Conservation (phyloP, 2,888 invertebrate species). For the Xestia ashworthii region DNA sequence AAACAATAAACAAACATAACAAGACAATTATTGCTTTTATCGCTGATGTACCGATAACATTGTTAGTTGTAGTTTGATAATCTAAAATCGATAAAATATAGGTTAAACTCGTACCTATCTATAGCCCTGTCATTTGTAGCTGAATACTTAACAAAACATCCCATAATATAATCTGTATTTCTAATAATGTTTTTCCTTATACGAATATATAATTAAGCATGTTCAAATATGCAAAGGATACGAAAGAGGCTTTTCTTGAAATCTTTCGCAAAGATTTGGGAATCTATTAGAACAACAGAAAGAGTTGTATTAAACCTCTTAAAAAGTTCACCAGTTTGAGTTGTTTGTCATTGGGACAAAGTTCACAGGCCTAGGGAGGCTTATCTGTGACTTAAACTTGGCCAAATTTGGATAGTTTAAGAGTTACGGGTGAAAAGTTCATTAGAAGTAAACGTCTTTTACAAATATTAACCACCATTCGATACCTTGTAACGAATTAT, state of each 20-base stretch:
- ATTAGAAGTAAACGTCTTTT: slow-evolving; percentile 54
- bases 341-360: slow-evolving; percentile 68
- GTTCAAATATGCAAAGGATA: slow-evolving; percentile 55
- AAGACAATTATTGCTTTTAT: slow-evolving; percentile 50
- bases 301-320: slow-evolving; percentile 65
- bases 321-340: slow-evolving; percentile 60
- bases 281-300: slow-evolving; percentile 65
- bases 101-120: neutral
- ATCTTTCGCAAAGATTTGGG: slow-evolving; percentile 52
- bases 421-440: slow-evolving; percentile 65
- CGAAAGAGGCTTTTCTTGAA: slow-evolving; percentile 49
- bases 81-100: slow-evolving; percentile 29
- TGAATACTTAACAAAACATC: slow-evolving; percentile 15
- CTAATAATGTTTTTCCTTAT: slow-evolving; percentile 34
- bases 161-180: slow-evolving; percentile 18
- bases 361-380: slow-evolving; percentile 56
- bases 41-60: slow-evolving; percentile 43
- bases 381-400: slow-evolving; percentile 65
- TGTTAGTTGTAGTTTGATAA: slow-evolving; percentile 34
- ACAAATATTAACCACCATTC: slow-evolving; percentile 50
- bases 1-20: slow-evolving; percentile 45
- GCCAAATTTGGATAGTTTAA: slow-evolving; percentile 66
- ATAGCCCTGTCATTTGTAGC: slow-evolving; percentile 17
- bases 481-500: slow-evolving; percentile 28
- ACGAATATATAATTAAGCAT: slow-evolving; percentile 22